These are phyloP conservation scores for Calyptommatus sinebrachiatus DNA, from an alignment of 2,113 vertebrate genomes.

Conservation along the genomic window DNA sequence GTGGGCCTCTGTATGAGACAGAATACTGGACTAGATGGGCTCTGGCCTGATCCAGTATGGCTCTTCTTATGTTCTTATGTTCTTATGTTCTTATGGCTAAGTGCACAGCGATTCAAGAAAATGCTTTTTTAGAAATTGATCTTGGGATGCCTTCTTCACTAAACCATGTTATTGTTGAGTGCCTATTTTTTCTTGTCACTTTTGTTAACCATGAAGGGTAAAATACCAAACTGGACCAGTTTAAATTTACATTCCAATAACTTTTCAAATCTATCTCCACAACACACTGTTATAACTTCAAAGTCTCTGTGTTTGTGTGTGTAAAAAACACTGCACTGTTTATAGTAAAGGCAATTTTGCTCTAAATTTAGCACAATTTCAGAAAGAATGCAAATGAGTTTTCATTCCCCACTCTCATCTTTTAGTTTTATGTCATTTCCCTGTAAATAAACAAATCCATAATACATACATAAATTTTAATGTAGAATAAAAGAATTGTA, in stretches of 20 bases:
- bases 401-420: neutral
- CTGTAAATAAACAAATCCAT: constrained; percentile 55
- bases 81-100: too few species aligned
- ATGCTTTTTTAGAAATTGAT: too few species aligned
- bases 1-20: too few species aligned
- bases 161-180: too few species aligned
- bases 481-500: constrained; percentile 22
- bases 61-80: too few species aligned
- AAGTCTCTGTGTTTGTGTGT: neutral
- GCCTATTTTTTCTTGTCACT: too few species aligned
- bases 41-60: too few species aligned
- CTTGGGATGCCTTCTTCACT: too few species aligned
- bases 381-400: neutral
- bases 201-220: too few species aligned
- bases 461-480: constrained; percentile 27
- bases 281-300: neutral
- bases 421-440: constrained; percentile 41
- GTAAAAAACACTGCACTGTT: constrained; percentile 30
- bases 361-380: neutral
- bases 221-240: neutral
- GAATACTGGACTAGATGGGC: too few species aligned
- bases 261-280: neutral
- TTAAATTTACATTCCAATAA: constrained; percentile 1
- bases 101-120: too few species aligned
- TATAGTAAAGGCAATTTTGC: constrained; percentile 2